A percentile compares a stretch with the other conserved stretches of the same genome.
Conservation (phyloP, 2,113 vertebrate genomes). For the Sebastes fasciatus region DNA sequence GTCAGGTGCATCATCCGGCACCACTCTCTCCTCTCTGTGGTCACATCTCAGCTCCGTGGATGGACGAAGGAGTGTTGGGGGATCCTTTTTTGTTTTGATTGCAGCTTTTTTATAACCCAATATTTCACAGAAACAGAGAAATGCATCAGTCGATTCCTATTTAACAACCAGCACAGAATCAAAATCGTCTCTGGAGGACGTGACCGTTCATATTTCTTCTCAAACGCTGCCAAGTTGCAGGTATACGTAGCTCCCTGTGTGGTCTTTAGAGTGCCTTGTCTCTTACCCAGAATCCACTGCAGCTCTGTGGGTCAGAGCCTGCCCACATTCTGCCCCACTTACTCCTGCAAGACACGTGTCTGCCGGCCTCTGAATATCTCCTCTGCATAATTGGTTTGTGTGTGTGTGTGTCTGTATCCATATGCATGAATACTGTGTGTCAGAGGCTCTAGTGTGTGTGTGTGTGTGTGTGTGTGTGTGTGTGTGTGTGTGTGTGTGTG, state of each 20-base stretch:
- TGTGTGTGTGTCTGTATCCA: conserved; percentile 11
- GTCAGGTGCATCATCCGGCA: not conserved
- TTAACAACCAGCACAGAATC: not conserved
- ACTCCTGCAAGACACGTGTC: conserved; percentile 37
- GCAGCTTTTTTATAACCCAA: not conserved
- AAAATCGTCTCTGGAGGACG: not conserved
- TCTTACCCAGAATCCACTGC: conserved; percentile 56
- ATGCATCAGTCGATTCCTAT: not conserved
- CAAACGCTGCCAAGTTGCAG: too few relatives aligned
- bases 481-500: not conserved
- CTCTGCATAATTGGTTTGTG: conserved; percentile 26
- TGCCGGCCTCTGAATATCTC: conserved; percentile 26
- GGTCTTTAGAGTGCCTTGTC: conserved; percentile 4
- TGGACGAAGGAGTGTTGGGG: too few relatives aligned
- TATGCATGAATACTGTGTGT: too few relatives aligned
- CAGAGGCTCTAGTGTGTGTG: conserved; percentile 19
- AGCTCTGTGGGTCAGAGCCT: conserved; percentile 42
- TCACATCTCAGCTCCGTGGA: not conserved
- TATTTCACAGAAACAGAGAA: not conserved
- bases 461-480: not conserved
- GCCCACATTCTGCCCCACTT: conserved; percentile 46
- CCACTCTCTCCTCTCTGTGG: not conserved
- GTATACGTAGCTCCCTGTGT: not conserved
- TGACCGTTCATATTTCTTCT: not conserved
- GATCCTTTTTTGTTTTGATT: too few relatives aligned